Percentiles rank a stretch among this genome's conserved stretches.
Conservation (phyloP, 2,113 vertebrate species). For the Ceuthmochares aereus region DNA sequence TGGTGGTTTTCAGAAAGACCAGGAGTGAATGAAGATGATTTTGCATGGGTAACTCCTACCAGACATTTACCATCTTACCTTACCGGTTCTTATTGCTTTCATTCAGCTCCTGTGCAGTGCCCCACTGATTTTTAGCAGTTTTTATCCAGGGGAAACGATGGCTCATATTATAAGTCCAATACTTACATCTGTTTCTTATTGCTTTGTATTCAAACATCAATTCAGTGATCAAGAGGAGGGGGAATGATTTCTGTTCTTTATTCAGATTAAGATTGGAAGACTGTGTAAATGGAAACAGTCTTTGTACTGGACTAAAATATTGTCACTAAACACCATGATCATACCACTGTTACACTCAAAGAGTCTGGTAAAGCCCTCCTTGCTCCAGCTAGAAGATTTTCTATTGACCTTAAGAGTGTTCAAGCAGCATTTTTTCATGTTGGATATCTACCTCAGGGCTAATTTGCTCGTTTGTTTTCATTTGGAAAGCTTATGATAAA, state of each 20-base stretch:
- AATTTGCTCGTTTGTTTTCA: constrained; percentile 22
- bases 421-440: background rate
- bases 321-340: background rate
- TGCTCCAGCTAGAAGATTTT: background rate
- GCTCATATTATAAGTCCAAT: background rate
- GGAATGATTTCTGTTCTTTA: background rate
- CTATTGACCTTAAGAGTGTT: background rate
- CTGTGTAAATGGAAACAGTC: background rate
- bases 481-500: constrained; percentile 4
- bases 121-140: background rate
- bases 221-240: background rate
- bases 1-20: background rate
- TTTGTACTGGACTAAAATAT: background rate
- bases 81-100: background rate
- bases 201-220: background rate
- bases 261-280: background rate
- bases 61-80: background rate
- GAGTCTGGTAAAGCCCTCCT: background rate
- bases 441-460: background rate
- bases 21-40: background rate
- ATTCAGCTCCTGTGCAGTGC: background rate
- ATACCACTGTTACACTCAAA: background rate
- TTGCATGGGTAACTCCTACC: background rate
- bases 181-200: background rate
- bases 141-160: background rate